Conservation (phyloP, 2,888 invertebrate species). For the Coelinius sp. region DNA sequence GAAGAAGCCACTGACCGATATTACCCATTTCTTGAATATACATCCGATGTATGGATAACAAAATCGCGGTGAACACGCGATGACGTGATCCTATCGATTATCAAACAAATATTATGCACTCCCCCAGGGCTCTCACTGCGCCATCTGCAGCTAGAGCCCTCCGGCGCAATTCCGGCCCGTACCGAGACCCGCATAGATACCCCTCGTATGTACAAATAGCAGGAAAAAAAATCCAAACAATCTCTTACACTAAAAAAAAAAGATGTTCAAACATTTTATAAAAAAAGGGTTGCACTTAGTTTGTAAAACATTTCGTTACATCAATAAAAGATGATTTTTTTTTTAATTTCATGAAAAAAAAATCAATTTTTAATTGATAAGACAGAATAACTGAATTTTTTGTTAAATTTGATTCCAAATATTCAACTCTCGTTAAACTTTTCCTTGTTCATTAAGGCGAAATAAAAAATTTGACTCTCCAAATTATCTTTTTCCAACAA, state of each 20-base stretch:
- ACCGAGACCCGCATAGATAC: constrained; percentile 13
- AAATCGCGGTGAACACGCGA: constrained; percentile 59
- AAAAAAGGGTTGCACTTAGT: neutral
- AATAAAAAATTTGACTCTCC: too few species aligned
- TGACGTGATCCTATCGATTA: constrained; percentile 69
- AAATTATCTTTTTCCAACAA: too few species aligned
- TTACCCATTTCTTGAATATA: constrained; percentile 6
- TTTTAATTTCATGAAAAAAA: neutral
- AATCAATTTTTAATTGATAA: neutral
- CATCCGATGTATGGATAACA: constrained; percentile 16
- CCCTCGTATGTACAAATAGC: neutral
- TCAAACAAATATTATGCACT: constrained; percentile 68
- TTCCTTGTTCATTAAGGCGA: too few species aligned
- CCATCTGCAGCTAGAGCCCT: constrained; percentile 43
- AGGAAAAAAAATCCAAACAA: constrained; percentile 1
- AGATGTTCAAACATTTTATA: neutral
- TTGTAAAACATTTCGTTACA: neutral
- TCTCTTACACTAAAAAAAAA: neutral
- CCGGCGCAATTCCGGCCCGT: constrained; percentile 25
- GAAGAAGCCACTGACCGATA: constrained; percentile 1
- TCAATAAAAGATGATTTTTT: neutral
- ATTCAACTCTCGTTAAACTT: too few species aligned
- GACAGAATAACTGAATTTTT: neutral
- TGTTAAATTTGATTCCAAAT: neutral
- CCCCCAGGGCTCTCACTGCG: constrained; percentile 51